A percentile compares a stretch with the other conserved stretches of the same genome.
Conservation (phyloP, 92 coral and sea anemone species). For the Montipora capitata region DNA sequence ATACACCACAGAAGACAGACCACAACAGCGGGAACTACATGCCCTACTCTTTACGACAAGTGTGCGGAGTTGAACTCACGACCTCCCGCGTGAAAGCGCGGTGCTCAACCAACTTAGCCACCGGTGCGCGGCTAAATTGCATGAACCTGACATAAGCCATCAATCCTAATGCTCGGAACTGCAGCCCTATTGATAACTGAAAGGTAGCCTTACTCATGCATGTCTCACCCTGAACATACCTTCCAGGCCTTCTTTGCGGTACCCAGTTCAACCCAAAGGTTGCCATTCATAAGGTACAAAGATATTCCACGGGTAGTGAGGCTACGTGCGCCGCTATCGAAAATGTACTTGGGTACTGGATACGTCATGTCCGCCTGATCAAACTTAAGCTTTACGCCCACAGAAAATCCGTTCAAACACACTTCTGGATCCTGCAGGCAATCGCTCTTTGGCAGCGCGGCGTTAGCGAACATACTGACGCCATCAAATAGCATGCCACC, state of each 20-base stretch:
- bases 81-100: too few relatives aligned
- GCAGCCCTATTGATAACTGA: too few relatives aligned
- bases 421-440: slow-evolving; percentile 83
- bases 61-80: too few relatives aligned
- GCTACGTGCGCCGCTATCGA: slow-evolving; percentile 93
- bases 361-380: slow-evolving; percentile 65
- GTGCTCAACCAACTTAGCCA: too few relatives aligned
- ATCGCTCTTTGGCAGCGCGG: slow-evolving; percentile 62
- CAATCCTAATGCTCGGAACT: too few relatives aligned
- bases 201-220: too few relatives aligned
- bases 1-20: too few relatives aligned
- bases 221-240: slow-evolving; percentile 51
- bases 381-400: slow-evolving; percentile 85
- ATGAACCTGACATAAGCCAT: too few relatives aligned
- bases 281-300: slow-evolving; percentile 81
- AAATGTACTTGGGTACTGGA: slow-evolving; percentile 76
- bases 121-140: too few relatives aligned
- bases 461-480: slow-evolving; percentile 72
- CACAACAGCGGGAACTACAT: too few relatives aligned
- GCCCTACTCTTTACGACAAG: too few relatives aligned
- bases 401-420: slow-evolving; percentile 85
- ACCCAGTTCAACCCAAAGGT: slow-evolving; percentile 77
- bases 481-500: slow-evolving; percentile 90
- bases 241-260: slow-evolving; percentile 82
- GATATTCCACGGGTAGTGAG: slow-evolving; percentile 85